Evolutionary conservation across 1,140 invertebrate species (phyloP).

Genomic region (Neodiprion virginianus): DNA sequence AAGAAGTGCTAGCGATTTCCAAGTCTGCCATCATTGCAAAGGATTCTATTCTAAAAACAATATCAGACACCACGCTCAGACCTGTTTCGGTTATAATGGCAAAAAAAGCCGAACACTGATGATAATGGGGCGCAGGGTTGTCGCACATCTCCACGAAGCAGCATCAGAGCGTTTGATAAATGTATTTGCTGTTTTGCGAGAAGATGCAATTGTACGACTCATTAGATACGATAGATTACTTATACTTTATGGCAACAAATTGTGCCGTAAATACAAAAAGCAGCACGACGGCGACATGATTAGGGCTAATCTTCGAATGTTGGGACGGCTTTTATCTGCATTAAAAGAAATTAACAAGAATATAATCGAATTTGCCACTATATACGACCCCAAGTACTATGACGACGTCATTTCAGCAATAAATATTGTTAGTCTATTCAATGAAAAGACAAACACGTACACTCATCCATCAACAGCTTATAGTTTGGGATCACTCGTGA

Average conservation of each 20-base stretch:
- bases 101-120: slow-evolving; percentile 18
- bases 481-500: slow-evolving; percentile 30
- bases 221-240: slow-evolving; percentile 34
- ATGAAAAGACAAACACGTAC: slow-evolving; percentile 24
- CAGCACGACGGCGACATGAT: slow-evolving; percentile 27
- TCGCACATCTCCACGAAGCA: slow-evolving; percentile 7
- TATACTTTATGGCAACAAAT: slow-evolving; percentile 35
- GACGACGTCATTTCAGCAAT: slow-evolving; percentile 16
- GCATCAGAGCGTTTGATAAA: slow-evolving; percentile 22
- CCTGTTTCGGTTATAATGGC: slow-evolving; percentile 14
- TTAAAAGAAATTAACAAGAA: slow-evolving; percentile 23
- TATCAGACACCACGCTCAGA: slow-evolving; percentile 21
- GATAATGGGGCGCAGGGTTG: slow-evolving; percentile 13
- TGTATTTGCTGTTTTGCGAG: slow-evolving; percentile 22
- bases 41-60: slow-evolving; percentile 25
- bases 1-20: slow-evolving; percentile 23
- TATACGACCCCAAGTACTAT: slow-evolving; percentile 30
- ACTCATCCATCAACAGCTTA: slow-evolving; percentile 25
- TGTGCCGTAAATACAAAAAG: slow-evolving; percentile 32
- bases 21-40: slow-evolving; percentile 26
- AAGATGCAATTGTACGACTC: slow-evolving; percentile 23
- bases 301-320: slow-evolving; percentile 20
- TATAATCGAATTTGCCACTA: slow-evolving; percentile 15
- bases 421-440: slow-evolving; percentile 27
- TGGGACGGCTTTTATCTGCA: slow-evolving; percentile 24